These are phyloP conservation scores for Toxotes lorentzi DNA, from an alignment of 2,797 vertebrate species.

Conservation along the genomic window DNA sequence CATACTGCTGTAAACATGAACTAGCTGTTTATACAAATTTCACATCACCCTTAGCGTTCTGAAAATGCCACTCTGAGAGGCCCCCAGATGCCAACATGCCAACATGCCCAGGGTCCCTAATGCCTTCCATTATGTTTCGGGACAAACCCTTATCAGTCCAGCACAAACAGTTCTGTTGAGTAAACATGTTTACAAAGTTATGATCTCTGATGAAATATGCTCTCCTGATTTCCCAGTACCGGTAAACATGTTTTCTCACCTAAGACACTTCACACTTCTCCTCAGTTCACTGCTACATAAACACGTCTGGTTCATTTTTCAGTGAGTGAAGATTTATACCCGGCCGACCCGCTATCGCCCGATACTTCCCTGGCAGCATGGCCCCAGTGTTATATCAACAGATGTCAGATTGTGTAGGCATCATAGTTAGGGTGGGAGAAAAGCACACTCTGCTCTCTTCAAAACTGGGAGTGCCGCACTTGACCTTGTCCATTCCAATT, in stretches of 20 bases:
- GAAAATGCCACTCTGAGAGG: constrained; percentile 32
- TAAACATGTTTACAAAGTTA: constrained; percentile 65
- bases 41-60: constrained; percentile 12
- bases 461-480: constrained; percentile 63
- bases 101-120: constrained; percentile 14
- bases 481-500: constrained; percentile 78
- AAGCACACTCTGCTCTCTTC: constrained; percentile 54
- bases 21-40: constrained; percentile 37
- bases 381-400: constrained; percentile 63
- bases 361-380: constrained; percentile 27
- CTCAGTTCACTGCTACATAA: not conserved
- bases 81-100: constrained; percentile 30
- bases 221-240: constrained; percentile 23
- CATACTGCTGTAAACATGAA: constrained; percentile 22
- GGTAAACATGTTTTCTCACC: constrained; percentile 67
- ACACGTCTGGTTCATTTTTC: constrained; percentile 25
- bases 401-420: constrained; percentile 63
- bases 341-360: not conserved
- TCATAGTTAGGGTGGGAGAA: constrained; percentile 68
- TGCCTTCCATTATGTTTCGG: constrained; percentile 38
- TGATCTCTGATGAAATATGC: constrained; percentile 58
- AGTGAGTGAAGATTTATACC: constrained; percentile 15
- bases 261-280: constrained; percentile 41
- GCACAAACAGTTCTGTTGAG: constrained; percentile 41
- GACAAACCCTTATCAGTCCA: constrained; percentile 54